Conservation (phyloP, 1,140 invertebrate species). For the Drosophila setifemur region DNA sequence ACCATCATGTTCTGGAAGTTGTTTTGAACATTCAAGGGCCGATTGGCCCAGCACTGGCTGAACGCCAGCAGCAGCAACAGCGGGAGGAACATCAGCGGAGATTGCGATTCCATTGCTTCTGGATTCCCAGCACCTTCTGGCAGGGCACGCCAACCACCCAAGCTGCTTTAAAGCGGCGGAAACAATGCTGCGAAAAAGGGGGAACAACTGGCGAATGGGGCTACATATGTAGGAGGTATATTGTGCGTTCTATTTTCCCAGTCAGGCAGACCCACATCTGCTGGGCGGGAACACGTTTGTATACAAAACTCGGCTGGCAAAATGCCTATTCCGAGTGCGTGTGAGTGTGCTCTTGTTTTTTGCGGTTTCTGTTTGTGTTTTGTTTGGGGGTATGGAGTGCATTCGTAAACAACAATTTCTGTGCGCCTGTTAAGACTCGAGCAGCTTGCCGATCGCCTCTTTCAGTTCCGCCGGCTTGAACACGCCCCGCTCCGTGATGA, state of each 20-base stretch:
- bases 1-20: conserved; percentile 68
- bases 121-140: conserved; percentile 8
- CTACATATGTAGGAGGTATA: conserved; percentile 62
- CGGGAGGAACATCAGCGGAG: conserved; percentile 12
- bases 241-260: conserved; percentile 67
- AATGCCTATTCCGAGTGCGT: conserved; percentile 43
- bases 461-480: conserved; percentile 85
- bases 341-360: conserved; percentile 31
- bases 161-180: conserved; percentile 50
- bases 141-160: neutral
- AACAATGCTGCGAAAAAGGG: conserved; percentile 22
- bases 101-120: conserved; percentile 34
- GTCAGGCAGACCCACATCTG: conserved; percentile 58
- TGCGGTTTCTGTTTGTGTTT: conserved; percentile 10
- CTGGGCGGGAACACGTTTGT: conserved; percentile 33
- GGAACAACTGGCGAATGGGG: conserved; percentile 55
- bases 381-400: conserved; percentile 41
- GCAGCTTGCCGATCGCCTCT: conserved; percentile 62
- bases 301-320: conserved; percentile 59
- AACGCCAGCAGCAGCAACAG: neutral
- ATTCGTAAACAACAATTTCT: conserved; percentile 46
- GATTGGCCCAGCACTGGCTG: conserved; percentile 15
- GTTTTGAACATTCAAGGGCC: conserved; percentile 42
- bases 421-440: conserved; percentile 60
- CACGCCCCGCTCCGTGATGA: conserved; percentile 97